Conservation (phyloP, 2,113 vertebrate species). For the Apistogramma diplotaenia region DNA sequence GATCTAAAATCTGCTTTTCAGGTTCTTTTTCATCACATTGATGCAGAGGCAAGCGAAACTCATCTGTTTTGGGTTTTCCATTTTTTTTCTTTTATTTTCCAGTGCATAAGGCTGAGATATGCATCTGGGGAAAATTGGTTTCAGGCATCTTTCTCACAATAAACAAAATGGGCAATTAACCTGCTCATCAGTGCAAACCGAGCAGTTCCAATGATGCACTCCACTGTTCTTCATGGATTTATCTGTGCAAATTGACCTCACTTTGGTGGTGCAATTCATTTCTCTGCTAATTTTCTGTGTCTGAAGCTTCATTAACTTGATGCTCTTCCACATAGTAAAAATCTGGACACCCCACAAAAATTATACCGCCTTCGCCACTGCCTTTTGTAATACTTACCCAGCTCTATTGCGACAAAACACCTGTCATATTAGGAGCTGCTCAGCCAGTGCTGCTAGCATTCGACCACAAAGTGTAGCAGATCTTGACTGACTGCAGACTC, state of each 20-base stretch:
- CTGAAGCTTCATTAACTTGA: slow-evolving; percentile 70
- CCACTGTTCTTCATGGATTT: slow-evolving; percentile 71
- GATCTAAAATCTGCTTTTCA: slow-evolving; percentile 22
- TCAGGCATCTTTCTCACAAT: slow-evolving; percentile 68
- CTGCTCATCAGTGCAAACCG: slow-evolving; percentile 63
- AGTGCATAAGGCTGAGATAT: slow-evolving; percentile 51
- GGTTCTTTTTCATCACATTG: neutral
- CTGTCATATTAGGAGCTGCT: slow-evolving; percentile 28
- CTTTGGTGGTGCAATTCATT: slow-evolving; percentile 70
- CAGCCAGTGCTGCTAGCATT: slow-evolving; percentile 2
- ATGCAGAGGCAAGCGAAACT: neutral
- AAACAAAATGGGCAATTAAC: slow-evolving; percentile 76
- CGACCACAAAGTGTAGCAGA: slow-evolving; percentile 43
- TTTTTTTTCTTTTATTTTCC: neutral
- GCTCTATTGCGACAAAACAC: slow-evolving; percentile 6
- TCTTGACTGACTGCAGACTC: slow-evolving; percentile 35
- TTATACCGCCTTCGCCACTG: slow-evolving; percentile 3
- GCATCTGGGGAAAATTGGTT: slow-evolving; percentile 56
- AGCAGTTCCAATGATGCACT: slow-evolving; percentile 51
- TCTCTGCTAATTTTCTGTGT: slow-evolving; percentile 71
- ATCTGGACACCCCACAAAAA: slow-evolving; percentile 49
- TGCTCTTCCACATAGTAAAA: slow-evolving; percentile 43
- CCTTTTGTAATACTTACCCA: slow-evolving; percentile 6
- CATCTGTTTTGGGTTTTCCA: slow-evolving; percentile 18
- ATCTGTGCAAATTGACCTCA: slow-evolving; percentile 73